These are phyloP conservation scores for Nanger granti DNA, from an alignment of 2,113 vertebrate genomes.

Conservation along the genomic window DNA sequence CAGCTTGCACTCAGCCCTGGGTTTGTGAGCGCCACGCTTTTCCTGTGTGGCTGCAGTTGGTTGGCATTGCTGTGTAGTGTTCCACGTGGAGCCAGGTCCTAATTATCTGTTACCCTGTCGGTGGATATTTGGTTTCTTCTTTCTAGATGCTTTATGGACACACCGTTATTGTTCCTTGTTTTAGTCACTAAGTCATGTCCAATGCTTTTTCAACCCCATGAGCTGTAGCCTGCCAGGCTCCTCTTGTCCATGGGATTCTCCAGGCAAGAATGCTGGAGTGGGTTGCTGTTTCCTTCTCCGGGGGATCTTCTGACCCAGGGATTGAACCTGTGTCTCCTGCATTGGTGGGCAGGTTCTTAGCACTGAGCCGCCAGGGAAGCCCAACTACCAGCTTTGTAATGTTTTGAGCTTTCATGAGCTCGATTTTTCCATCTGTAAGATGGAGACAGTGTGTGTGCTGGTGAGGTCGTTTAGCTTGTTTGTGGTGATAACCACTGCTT, in stretches of 20 bases:
- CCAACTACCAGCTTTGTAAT: not conserved
- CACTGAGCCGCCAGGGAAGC: not conserved
- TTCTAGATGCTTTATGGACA: not conserved
- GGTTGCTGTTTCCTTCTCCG: not conserved
- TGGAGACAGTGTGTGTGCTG: accelerated
- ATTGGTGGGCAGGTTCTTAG: not conserved
- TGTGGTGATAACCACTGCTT: no score
- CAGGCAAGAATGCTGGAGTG: not conserved
- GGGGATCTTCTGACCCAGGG: not conserved
- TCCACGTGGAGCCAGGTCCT: not conserved
- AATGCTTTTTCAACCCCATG: not conserved
- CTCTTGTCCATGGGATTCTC: not conserved
- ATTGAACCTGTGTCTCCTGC: not conserved
- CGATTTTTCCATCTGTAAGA: not conserved
- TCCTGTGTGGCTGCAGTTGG: not conserved
- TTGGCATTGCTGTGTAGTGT: not conserved
- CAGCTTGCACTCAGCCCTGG: not conserved
- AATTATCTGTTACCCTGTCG: not conserved
- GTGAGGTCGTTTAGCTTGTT: not conserved
- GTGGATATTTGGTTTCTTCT: not conserved
- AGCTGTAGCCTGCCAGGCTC: not conserved
- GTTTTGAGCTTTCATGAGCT: not conserved
- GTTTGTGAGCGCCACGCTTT: not conserved
- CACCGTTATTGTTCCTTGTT: not conserved
- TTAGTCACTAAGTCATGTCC: not conserved